Conservation (phyloP, 2,797 vertebrate genomes). For the Champsocephalus esox region DNA sequence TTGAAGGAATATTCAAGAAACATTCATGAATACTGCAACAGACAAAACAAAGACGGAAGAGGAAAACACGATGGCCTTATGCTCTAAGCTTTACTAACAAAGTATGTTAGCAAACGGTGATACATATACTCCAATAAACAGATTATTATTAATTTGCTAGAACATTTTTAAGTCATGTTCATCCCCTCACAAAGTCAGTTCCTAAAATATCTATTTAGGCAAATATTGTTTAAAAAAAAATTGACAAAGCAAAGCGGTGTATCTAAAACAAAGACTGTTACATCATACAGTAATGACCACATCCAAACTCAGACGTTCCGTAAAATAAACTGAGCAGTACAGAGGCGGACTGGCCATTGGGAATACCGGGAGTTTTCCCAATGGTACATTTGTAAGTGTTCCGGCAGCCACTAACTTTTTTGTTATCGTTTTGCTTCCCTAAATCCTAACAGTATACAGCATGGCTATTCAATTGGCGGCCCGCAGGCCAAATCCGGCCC, state of each 20-base stretch:
- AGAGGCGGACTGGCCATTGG: too few species aligned
- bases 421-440: too few species aligned
- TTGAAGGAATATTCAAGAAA: conserved; percentile 56
- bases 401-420: too few species aligned
- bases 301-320: conserved; percentile 9
- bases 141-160: background rate
- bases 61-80: background rate
- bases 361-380: too few species aligned
- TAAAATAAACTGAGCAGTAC: too few species aligned
- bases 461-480: too few species aligned
- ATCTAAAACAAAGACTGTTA: conserved; percentile 32
- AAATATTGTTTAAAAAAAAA: conserved; percentile 29
- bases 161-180: background rate
- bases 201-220: conserved; percentile 43
- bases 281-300: background rate
- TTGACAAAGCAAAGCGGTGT: conserved; percentile 16
- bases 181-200: conserved; percentile 3
- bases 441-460: too few species aligned
- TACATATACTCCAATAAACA: background rate
- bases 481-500: too few species aligned
- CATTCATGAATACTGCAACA: conserved; percentile 63
- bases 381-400: too few species aligned
- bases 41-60: conserved; percentile 44
- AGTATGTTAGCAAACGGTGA: background rate
- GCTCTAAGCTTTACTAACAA: conserved; percentile 17